Evolutionary conservation across 35 echinoderm and acorn worm genomes (phyloP), one percentile per base, ranked within the genome.

Genomic region (Lytechinus variegatus): DNA sequence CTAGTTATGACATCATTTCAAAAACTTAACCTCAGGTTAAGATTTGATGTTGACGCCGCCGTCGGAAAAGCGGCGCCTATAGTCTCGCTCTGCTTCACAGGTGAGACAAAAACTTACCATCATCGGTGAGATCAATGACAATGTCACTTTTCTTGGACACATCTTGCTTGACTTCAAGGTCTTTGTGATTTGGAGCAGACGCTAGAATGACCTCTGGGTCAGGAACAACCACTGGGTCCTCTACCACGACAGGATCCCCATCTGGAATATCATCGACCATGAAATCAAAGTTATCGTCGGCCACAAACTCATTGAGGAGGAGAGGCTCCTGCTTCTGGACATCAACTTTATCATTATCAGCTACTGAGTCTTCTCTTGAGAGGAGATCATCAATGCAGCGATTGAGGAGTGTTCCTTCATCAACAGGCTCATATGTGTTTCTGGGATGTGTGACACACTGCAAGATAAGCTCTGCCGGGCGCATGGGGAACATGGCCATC

Each of bases 301-400:
- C 66, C 66, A 79, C 14, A 1, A 79, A 8, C 12, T 79, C 66
- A 79, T 79, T 16, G 19, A 24, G 66, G 19, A 24, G 66, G 16
- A 27, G 19, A 79, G 19, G 66, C 66, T 79, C 6, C 19, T n/a
- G 16, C 19, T 4, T 1, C 16, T 44, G 33, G 33, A n/a, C 6
- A 24, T 79, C 21, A 24, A 79, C 88, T 44, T 54, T 13, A 33
- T 10, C 28, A 21, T 8, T 54, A 28, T 93, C 53, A 9, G 55
- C 52, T 21, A 10, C 13, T 33, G 8, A 9, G 28, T 54, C 54
- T 27, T 57, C 92, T 10, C 92, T 54, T 8, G 92, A 93, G 10
- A 93, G 92, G 52, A 93, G 92, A 54, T 93, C 92, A 57, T 93
- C 92, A 2, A 93, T 57, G 92, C 92, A 93, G 92, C 92, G 92